Percentiles rank a stretch among this genome's conserved stretches.
phyloP scores from a whole-genome alignment of 2,888 invertebrate species.

The Linnaemya tessellans region DNA sequence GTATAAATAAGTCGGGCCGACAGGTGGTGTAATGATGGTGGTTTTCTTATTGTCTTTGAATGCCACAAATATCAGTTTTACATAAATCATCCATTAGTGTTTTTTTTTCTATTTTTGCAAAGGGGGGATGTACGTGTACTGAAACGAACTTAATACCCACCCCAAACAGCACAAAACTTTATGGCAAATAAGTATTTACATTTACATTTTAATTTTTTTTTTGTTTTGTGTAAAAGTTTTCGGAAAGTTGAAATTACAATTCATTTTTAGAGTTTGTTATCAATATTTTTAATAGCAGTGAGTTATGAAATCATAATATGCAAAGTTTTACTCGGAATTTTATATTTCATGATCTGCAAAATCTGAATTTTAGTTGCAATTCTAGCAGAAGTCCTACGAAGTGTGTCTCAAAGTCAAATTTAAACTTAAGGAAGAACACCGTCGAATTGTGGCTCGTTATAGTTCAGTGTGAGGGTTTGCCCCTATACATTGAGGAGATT shows the following conservation, averaged over 20 bases:
- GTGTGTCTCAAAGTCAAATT: too few relatives aligned
- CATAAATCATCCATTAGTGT: slow-evolving; percentile 54
- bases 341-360: too few relatives aligned
- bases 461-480: too few relatives aligned
- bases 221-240: too few relatives aligned
- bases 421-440: too few relatives aligned
- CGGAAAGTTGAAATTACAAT: too few relatives aligned
- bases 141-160: not conserved
- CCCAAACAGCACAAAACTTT: not conserved
- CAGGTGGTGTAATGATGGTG: slow-evolving; percentile 7
- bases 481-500: too few relatives aligned
- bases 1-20: not conserved
- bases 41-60: not conserved
- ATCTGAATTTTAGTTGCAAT: too few relatives aligned
- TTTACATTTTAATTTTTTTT: not conserved
- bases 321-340: too few relatives aligned
- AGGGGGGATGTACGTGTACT: slow-evolving; percentile 11
- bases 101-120: not conserved
- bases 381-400: too few relatives aligned
- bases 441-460: too few relatives aligned
- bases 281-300: not conserved
- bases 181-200: not conserved
- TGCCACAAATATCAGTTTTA: slow-evolving; percentile 35
- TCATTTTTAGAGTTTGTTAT: not conserved
- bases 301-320: not conserved